phyloP scores from a whole-genome alignment of 2,113 vertebrate species.

The Prinia subflava region DNA sequence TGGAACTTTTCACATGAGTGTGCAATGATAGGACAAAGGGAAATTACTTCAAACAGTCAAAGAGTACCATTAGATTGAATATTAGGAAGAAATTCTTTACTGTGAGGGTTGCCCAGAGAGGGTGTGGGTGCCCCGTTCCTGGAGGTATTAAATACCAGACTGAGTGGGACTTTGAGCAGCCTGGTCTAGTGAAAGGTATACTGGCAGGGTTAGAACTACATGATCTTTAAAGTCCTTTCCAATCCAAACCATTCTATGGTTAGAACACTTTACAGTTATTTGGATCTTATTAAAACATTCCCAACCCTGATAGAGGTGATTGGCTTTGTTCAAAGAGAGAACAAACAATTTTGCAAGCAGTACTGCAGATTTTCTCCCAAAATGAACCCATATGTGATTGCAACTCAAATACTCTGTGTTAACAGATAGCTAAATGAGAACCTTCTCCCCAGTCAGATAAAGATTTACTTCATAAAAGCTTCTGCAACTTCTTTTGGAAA shows the following conservation, averaged over 20 bases:
- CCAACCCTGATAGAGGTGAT: background rate
- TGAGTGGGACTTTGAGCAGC: background rate
- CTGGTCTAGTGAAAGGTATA: background rate
- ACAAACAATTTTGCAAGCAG: background rate
- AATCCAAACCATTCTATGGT: background rate
- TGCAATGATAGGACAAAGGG: background rate
- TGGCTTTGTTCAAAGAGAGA: background rate
- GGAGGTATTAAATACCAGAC: background rate
- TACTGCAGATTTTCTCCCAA: background rate
- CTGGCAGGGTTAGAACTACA: background rate
- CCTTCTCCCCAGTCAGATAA: slow-evolving; percentile 37
- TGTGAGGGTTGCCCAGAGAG: background rate
- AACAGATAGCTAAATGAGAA: slow-evolving; percentile 48
- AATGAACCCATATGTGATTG: slow-evolving; percentile 2
- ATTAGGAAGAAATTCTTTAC: background rate
- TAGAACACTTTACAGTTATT: background rate
- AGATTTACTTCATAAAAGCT: slow-evolving; percentile 35
- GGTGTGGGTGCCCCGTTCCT: background rate
- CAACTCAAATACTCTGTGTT: background rate
- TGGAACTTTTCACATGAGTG: background rate
- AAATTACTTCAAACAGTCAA: background rate
- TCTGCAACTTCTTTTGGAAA: slow-evolving; percentile 45
- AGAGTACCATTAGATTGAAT: background rate
- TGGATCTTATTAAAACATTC: background rate
- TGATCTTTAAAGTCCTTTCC: background rate